Evolutionary conservation across 2,113 vertebrate genomes (phyloP).

Genomic region (Pollimyrus isidori): DNA sequence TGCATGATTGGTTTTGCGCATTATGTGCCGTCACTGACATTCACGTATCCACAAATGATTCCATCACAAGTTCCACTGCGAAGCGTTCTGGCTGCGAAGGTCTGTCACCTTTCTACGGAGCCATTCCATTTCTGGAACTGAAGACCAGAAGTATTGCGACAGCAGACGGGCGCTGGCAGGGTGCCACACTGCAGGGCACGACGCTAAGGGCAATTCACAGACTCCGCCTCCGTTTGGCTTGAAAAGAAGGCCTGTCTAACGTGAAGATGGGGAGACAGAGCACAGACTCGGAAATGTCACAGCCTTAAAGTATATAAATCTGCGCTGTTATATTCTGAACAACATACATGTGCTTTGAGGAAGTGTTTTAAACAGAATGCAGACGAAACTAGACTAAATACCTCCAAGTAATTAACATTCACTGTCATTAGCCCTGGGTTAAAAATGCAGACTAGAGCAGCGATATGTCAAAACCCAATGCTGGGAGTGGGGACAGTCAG

Average conservation of each 20-base stretch:
- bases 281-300: neutral
- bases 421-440: neutral
- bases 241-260: neutral
- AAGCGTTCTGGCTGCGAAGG: neutral
- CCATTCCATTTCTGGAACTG: neutral
- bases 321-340: neutral
- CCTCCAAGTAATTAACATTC: neutral
- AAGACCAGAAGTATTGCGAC: neutral
- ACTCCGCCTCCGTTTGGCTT: neutral
- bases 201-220: neutral
- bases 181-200: neutral
- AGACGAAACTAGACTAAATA: neutral
- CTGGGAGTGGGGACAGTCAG: neutral
- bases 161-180: neutral
- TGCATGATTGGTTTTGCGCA: neutral
- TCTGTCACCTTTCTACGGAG: neutral
- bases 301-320: neutral
- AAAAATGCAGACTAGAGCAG: neutral
- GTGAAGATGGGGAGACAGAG: neutral
- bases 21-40: neutral
- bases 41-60: neutral
- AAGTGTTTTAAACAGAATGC: neutral
- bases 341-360: neutral
- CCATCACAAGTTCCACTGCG: neutral
- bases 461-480: neutral